phyloP scores from a whole-genome alignment of 2,888 invertebrate species.

The Phoenoteleia sp. region DNA sequence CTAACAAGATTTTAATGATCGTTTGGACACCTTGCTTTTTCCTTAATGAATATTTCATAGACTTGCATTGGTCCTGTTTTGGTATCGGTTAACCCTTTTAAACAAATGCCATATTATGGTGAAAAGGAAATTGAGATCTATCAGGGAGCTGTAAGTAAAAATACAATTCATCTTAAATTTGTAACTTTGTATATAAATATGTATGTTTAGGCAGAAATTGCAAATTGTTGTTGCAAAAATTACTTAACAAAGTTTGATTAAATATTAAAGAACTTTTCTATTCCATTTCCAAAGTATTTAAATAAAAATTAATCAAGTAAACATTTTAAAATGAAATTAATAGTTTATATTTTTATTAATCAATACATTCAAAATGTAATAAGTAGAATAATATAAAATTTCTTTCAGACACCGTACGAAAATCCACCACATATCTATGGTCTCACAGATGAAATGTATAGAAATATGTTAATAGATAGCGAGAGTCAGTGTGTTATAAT shows the following conservation, averaged over 20 bases:
- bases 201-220: too few species aligned
- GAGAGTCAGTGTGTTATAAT: constrained; percentile 92
- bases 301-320: too few species aligned
- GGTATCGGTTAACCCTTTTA: constrained; percentile 90
- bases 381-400: constrained; percentile 4
- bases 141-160: constrained; percentile 88
- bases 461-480: constrained; percentile 91
- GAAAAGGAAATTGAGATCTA: constrained; percentile 89
- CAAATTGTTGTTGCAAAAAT: too few species aligned
- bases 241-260: too few species aligned
- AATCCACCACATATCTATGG: constrained; percentile 92
- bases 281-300: too few species aligned
- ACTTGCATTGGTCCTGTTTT: constrained; percentile 90
- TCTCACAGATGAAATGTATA: constrained; percentile 91
- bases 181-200: too few species aligned
- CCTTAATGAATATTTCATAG: constrained; percentile 84
- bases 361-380: too few species aligned
- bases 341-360: too few species aligned
- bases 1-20: too few species aligned
- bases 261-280: too few species aligned
- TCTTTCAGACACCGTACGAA: constrained; percentile 89
- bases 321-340: neutral
- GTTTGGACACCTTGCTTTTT: constrained; percentile 71
- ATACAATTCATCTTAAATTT: too few species aligned
- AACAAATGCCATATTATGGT: constrained; percentile 89